phyloP scores from a whole-genome alignment of 2,797 vertebrate species.

The Hydrolagus colliei region DNA sequence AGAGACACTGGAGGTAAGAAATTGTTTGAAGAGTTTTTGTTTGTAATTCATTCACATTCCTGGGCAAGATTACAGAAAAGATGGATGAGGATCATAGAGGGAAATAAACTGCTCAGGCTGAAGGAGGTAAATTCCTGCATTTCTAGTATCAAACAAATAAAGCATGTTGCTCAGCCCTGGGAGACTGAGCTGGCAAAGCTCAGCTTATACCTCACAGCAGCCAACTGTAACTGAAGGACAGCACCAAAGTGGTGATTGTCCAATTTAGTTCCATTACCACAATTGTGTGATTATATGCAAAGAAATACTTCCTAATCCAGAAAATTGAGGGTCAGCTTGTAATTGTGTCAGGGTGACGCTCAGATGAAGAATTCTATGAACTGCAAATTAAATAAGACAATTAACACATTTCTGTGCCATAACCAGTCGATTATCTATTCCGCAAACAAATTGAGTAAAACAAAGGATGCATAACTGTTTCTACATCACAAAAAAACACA shows the following conservation, averaged over 20 bases:
- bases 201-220: background rate
- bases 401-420: background rate
- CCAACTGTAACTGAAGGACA: background rate
- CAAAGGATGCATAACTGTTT: too few species aligned
- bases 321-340: background rate
- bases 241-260: background rate
- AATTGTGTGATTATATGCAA: background rate
- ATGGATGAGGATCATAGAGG: too few species aligned
- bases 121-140: too few species aligned
- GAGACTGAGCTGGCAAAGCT: background rate
- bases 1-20: too few species aligned
- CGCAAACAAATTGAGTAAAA: background rate
- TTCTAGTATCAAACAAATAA: background rate
- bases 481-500: too few species aligned
- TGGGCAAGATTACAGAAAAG: too few species aligned
- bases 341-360: background rate
- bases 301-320: too few species aligned
- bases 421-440: conserved; percentile 11
- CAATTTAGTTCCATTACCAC: background rate
- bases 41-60: too few species aligned
- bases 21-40: too few species aligned
- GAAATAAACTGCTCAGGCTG: too few species aligned
- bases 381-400: background rate
- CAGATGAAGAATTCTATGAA: background rate
- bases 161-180: background rate